Evolutionary conservation across 1,140 invertebrate genomes (phyloP).

Genomic region (Bombus difficillimus): DNA sequence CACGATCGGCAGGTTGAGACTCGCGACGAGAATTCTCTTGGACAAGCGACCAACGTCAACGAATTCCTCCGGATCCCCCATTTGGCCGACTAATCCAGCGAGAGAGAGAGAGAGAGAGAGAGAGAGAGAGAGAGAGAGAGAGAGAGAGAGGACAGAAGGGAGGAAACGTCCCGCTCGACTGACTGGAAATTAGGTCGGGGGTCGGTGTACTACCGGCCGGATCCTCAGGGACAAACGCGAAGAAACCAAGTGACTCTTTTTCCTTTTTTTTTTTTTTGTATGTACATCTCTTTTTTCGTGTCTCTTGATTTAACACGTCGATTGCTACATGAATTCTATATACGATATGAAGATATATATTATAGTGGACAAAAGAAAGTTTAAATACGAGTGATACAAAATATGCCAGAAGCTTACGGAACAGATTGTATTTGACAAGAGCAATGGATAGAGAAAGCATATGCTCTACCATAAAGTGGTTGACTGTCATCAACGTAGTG

Average conservation of each 20-base stretch:
- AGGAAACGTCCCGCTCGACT: constrained; percentile 48
- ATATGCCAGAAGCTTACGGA: too few relatives aligned
- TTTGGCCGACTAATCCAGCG: constrained; percentile 48
- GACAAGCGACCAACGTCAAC: constrained; percentile 2
- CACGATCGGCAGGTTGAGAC: constrained; percentile 38
- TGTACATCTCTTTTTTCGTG: neutral
- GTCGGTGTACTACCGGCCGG: constrained; percentile 57
- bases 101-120: neutral
- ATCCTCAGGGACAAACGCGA: constrained; percentile 33
- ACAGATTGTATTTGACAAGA: too few relatives aligned
- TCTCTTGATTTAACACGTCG: neutral
- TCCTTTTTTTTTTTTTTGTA: neutral
- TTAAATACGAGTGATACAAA: too few relatives aligned
- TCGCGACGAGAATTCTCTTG: constrained; percentile 10
- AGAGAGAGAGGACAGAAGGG: neutral
- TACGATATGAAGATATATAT: too few relatives aligned
- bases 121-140: too few relatives aligned
- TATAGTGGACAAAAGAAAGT: too few relatives aligned
- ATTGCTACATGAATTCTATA: too few relatives aligned
- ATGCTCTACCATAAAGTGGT: too few relatives aligned
- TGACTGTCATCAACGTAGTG: too few relatives aligned
- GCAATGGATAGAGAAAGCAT: too few relatives aligned
- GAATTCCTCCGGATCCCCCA: constrained; percentile 34
- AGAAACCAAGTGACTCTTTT: constrained; percentile 3
- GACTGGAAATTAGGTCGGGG: constrained; percentile 65